A percentile compares a stretch with the other conserved stretches of the same genome.
phyloP scores from a whole-genome alignment of 2,113 vertebrate genomes.

The Gymnocephalus cernua region DNA sequence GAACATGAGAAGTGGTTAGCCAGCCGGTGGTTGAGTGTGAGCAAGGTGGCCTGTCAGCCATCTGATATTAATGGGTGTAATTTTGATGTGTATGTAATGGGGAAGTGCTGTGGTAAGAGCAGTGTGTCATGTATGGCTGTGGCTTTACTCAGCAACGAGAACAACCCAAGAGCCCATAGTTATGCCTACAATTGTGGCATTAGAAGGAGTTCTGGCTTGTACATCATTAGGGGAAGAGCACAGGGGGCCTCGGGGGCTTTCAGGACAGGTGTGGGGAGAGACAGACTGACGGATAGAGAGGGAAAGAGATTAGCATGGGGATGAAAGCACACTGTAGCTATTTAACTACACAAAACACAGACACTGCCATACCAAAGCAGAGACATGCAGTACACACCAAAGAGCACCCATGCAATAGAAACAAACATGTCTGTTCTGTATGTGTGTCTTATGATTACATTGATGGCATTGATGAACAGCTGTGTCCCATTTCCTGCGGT shows the following conservation, averaged over 20 bases:
- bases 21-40: background rate
- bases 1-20: conserved; percentile 15
- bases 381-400: background rate
- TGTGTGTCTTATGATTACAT: background rate
- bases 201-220: conserved; percentile 61
- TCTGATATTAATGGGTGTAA: conserved; percentile 60
- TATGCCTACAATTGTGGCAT: conserved; percentile 67
- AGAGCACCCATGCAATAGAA: background rate
- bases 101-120: conserved; percentile 47
- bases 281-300: background rate
- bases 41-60: conserved; percentile 33
- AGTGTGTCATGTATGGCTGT: conserved; percentile 55
- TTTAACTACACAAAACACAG: conserved; percentile 11
- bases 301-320: conserved; percentile 15
- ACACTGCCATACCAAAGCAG: background rate
- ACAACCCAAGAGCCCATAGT: conserved; percentile 46
- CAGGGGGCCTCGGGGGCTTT: conserved; percentile 41
- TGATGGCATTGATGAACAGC: background rate
- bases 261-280: conserved; percentile 23
- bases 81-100: conserved; percentile 57
- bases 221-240: conserved; percentile 69
- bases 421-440: background rate
- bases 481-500: too few relatives aligned
- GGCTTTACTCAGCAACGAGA: conserved; percentile 67
- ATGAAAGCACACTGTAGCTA: conserved; percentile 35